Conservation (phyloP, 2,797 vertebrate genomes). For the Nyctibius grandis region DNA sequence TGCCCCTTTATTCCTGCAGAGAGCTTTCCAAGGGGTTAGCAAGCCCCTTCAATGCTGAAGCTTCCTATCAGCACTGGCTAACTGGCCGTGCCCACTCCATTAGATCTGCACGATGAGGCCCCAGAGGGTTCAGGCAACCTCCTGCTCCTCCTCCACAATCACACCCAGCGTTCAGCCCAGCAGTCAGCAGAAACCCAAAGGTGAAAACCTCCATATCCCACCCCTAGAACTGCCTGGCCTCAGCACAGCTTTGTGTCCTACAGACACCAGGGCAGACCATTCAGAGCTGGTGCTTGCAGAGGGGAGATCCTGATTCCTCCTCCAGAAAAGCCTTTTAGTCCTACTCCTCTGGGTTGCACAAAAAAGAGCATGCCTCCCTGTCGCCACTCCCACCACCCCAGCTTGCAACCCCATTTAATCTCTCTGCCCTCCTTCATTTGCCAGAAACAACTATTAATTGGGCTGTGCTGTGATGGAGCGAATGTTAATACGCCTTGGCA, state of each 20-base stretch:
- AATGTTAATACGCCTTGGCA: background rate
- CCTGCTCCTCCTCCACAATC: background rate
- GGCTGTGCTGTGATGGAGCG: background rate
- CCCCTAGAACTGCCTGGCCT: background rate
- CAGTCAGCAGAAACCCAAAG: background rate
- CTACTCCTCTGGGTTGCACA: background rate
- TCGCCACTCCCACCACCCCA: background rate
- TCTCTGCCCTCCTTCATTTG: slow-evolving; percentile 30
- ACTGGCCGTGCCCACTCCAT: background rate
- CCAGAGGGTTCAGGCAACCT: background rate
- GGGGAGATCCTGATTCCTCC: background rate
- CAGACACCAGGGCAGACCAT: background rate
- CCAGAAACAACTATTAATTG: slow-evolving; percentile 52
- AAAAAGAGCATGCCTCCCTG: background rate
- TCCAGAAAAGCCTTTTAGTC: background rate
- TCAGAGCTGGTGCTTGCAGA: background rate
- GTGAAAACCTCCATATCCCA: background rate
- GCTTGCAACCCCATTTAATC: slow-evolving; percentile 29
- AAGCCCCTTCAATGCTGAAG: background rate
- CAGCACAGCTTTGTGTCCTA: background rate
- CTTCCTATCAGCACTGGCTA: background rate
- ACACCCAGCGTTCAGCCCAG: background rate
- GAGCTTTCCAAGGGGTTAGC: background rate
- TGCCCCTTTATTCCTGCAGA: background rate
- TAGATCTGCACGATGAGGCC: background rate